Base-by-base conservation (phyloP, 2,797 vertebrate species). In the Aldrovandia affinis region DNA sequence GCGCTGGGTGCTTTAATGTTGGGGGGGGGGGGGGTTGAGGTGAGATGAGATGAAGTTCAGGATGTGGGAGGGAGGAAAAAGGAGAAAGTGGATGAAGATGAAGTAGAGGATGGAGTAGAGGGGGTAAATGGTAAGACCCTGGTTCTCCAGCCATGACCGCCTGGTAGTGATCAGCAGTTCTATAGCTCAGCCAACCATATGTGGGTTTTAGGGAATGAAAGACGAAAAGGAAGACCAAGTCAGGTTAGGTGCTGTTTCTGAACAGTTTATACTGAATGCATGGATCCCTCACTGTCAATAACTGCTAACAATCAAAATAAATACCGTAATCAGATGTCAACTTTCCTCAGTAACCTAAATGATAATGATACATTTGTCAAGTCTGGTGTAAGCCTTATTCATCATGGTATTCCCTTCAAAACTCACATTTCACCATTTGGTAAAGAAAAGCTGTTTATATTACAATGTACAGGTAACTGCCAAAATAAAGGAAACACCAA, bases 1-100 rank as follows among this genome's bases (percentile, higher is more conserved):
- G 85, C 88, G 86, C 92, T 93, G 86, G 80, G 81, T 80, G 90
- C 90, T 91, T 90, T 91, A 91, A 91, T 89, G 78, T 50, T 25
- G 84, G 65, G 77, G 85, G 8, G 33, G 82, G 42, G 47, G 9
- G 14, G 73, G 14, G 50, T 65, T 3, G 59, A 7, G 80, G 22
- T 44, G 73, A 44, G 42, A 39, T 44, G 20, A 44, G 70, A 10
- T 25, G 25, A 70, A 1, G 73, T n/a, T 25, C 25, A n/a, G 70
- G 18, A 39, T 20, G 73, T 25, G 33, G 73, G 25, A 22, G 70
- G 73, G 42, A 28, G 39, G 7, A 39, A 77, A 25, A 44, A 44
- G n/a, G 42, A 25, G 14, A 0, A 77, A 44, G 68, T 39, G 14
- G 20, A 42, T 22, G 36, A 75, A 8, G 39, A 12, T 77, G 73